Percentiles rank a stretch among this genome's conserved stretches.
These are phyloP conservation scores for Sicus ferrugineus DNA, from an alignment of 2,888 invertebrate species.

Conservation along the genomic window DNA sequence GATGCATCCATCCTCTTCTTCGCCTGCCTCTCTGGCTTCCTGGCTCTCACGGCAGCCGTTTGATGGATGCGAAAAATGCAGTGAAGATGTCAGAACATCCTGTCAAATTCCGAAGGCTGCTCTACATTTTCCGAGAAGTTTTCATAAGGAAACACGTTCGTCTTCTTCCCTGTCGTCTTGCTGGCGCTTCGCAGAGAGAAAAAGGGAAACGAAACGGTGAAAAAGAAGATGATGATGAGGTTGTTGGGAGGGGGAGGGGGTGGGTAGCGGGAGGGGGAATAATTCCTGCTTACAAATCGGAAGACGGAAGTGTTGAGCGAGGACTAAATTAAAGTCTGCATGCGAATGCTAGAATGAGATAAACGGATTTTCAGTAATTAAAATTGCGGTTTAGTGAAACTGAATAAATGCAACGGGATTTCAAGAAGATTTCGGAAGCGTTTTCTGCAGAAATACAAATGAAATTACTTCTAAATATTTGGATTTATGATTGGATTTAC, in stretches of 20 bases:
- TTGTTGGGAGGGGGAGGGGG: not conserved
- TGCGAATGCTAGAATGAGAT: slow-evolving; percentile 7
- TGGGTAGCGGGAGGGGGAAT: not conserved
- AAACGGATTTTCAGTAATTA: slow-evolving; percentile 22
- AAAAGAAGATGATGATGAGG: too few species aligned
- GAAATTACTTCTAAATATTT: too few species aligned
- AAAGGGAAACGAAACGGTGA: not conserved
- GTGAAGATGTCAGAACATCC: slow-evolving; percentile 28
- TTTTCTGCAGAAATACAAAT: too few species aligned
- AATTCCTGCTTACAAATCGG: not conserved
- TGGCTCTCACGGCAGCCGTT: not conserved
- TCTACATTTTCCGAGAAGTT: slow-evolving; percentile 22
- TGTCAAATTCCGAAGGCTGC: slow-evolving; percentile 20
- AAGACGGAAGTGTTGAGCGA: not conserved
- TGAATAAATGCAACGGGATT: too few species aligned
- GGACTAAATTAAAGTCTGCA: not conserved
- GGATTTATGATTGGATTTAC: too few species aligned
- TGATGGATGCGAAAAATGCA: slow-evolving; percentile 16
- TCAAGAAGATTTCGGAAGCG: too few species aligned
- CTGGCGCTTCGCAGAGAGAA: not conserved
- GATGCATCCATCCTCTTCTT: not conserved
- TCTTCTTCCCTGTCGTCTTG: not conserved
- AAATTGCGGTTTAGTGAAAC: not conserved
- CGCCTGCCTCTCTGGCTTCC: not conserved
- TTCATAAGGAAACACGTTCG: not conserved